Percentiles rank a stretch among this genome's conserved stretches.
Evolutionary conservation across 2,888 invertebrate genomes (phyloP).

Genomic region (Cataglyphis rosenhaueri): DNA sequence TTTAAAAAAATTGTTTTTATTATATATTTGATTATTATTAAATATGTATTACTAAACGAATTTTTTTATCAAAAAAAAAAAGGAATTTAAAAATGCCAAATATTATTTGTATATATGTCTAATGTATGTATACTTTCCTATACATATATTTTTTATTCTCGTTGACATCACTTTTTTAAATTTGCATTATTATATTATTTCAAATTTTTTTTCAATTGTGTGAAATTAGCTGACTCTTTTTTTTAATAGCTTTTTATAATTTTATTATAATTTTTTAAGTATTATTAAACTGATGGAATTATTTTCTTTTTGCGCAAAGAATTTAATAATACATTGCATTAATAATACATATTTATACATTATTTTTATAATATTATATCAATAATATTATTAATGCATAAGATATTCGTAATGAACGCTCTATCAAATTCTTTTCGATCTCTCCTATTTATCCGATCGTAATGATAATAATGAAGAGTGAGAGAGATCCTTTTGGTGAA

Average conservation of each 20-base stretch:
- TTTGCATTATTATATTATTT: background rate
- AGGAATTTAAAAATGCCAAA: background rate
- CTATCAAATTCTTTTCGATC: background rate
- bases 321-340: too few relatives aligned
- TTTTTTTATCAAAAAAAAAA: background rate
- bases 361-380: too few relatives aligned
- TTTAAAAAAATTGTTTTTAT: background rate
- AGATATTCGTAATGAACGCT: background rate
- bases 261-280: background rate
- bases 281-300: background rate
- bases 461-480: background rate
- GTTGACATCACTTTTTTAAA: background rate
- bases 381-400: background rate
- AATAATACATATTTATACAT: background rate
- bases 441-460: background rate
- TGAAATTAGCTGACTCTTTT: background rate
- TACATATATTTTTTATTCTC: too few relatives aligned
- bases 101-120: too few relatives aligned
- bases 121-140: too few relatives aligned
- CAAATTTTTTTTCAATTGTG: too few relatives aligned
- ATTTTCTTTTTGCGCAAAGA: background rate
- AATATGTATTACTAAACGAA: background rate
- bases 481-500: background rate
- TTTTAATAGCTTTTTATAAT: background rate
- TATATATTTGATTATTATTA: background rate